These are phyloP conservation scores for Venusia cambrica DNA, from an alignment of 2,888 invertebrate species.

Conservation along the genomic window DNA sequence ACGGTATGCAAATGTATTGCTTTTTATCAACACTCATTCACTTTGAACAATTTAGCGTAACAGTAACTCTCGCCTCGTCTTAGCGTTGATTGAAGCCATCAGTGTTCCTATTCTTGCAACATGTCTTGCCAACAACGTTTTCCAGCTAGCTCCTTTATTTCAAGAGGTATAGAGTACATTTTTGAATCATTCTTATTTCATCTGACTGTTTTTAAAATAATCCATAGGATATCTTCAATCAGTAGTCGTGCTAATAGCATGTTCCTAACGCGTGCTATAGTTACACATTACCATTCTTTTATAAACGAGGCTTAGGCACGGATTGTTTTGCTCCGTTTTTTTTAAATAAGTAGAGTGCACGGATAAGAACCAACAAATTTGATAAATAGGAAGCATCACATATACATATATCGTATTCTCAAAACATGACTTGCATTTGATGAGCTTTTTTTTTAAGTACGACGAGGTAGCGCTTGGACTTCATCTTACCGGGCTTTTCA, in stretches of 20 bases:
- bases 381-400: too few relatives aligned
- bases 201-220: conserved; percentile 32
- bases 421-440: too few relatives aligned
- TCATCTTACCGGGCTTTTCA: too few relatives aligned
- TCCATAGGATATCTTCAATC: conserved; percentile 53
- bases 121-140: conserved; percentile 27
- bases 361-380: too few relatives aligned
- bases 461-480: too few relatives aligned
- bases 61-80: conserved; percentile 39
- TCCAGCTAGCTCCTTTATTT: conserved; percentile 8
- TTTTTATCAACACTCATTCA: conserved; percentile 35
- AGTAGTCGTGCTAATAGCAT: conserved; percentile 42
- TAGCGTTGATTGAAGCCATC: conserved; percentile 52
- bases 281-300: too few relatives aligned
- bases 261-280: conserved; percentile 34
- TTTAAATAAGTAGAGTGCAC: too few relatives aligned
- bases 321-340: too few relatives aligned
- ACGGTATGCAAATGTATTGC: conserved; percentile 20
- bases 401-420: too few relatives aligned
- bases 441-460: too few relatives aligned
- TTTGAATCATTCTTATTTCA: conserved; percentile 8
- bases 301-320: too few relatives aligned
- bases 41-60: conserved; percentile 36
- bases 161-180: conserved; percentile 10
- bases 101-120: conserved; percentile 36